Evolutionary conservation across 1,140 invertebrate species (phyloP), one percentile per base, ranked within the genome.

Genomic region (Frieseomelitta varia): DNA sequence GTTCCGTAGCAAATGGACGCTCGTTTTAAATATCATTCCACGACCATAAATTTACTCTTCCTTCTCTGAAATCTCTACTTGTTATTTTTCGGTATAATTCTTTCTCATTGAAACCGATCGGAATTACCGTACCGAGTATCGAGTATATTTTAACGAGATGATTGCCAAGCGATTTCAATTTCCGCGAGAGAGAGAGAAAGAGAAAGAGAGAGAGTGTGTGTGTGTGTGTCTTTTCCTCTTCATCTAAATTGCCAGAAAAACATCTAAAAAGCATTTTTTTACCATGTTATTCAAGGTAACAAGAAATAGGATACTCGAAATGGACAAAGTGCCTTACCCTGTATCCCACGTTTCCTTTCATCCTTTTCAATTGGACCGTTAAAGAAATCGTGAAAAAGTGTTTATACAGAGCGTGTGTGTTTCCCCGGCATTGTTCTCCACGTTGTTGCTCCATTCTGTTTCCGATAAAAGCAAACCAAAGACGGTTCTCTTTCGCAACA

Each of bases 241-340:
- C 39, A 10, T 27, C n/a, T 17, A 14, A 55, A 6, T 30, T 21
- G 2, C 4, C 12, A 17, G n/a, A 51, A 27, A 12, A 19, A 30
- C 19, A 73, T 30, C 55, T 67, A 34, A 67, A 6, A 30, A n/a
- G 11, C 61, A n/a, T n/a, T 21, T 30, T 79, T 68, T 53, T 12
- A 10, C 47, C 4, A n/a, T 79, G 47, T 79, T 53, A 21, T 53
- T 55, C n/a, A 24, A 67, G 11, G 39, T 39, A 77, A 77, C 56
- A 12, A n/a, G 76, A 67, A 51, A 63, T 30, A 78, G 76, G 61
- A 79, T 34, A 53, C 39, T 79, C 27, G 1, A 51, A 53, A 53
- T 53, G 76, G 63, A 79, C 76, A 67, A 68, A 79, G 76, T 79
- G 76, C 76, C 47, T 53, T 65, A 11, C 63, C 19, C 0, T 67